A percentile compares a stretch with the other conserved stretches of the same genome.
These are phyloP conservation scores for Holcopasites calliopsidis DNA, from an alignment of 1,140 invertebrate species.

Conservation along the genomic window DNA sequence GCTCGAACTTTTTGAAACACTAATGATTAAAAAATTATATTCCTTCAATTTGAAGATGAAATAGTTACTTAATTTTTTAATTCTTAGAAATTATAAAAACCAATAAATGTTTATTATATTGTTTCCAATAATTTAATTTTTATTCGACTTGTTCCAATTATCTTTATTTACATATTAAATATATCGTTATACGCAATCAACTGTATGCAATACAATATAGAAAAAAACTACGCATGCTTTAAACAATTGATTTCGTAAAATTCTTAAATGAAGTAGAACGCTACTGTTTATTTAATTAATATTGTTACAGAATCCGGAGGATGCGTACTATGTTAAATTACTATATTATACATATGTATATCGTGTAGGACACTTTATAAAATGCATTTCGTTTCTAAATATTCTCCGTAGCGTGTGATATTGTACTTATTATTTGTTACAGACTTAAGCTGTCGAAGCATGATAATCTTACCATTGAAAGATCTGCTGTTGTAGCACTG, in stretches of 20 bases:
- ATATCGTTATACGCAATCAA: background rate
- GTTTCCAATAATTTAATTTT: background rate
- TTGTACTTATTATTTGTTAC: slow-evolving; percentile 5
- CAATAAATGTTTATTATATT: background rate
- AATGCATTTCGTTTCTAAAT: slow-evolving; percentile 9
- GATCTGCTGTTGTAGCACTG: background rate
- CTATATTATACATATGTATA: slow-evolving; percentile 18
- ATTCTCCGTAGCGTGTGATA: background rate
- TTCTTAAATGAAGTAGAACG: background rate
- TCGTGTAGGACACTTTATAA: slow-evolving; percentile 22
- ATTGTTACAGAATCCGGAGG: background rate
- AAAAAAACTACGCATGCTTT: slow-evolving; percentile 11
- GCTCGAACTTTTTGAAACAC: background rate
- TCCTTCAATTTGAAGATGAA: background rate
- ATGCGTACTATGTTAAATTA: slow-evolving; percentile 4
- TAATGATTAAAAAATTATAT: background rate
- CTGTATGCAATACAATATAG: slow-evolving; percentile 2
- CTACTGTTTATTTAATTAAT: slow-evolving; percentile 23
- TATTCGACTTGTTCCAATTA: slow-evolving; percentile 26
- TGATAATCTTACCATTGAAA: background rate
- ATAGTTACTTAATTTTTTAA: background rate
- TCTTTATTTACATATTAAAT: slow-evolving; percentile 41
- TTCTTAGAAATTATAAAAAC: background rate
- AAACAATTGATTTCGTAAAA: slow-evolving; percentile 11
- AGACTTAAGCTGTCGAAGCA: slow-evolving; percentile 10